These are phyloP conservation scores for Carassius auratus DNA, from an alignment of 2,113 vertebrate genomes.

Conservation along the genomic window DNA sequence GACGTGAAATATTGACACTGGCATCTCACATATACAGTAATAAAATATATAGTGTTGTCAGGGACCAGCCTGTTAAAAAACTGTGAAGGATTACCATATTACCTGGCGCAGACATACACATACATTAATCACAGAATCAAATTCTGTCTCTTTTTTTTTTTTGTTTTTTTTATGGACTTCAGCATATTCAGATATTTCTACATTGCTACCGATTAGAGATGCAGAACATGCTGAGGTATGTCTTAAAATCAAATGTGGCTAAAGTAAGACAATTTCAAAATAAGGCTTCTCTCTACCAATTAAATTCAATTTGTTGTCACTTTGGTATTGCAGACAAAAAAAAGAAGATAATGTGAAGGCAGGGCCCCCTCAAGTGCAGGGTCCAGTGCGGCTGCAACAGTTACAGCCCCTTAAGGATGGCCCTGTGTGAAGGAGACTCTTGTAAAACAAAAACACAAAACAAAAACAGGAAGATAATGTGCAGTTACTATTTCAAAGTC, in stretches of 20 bases:
- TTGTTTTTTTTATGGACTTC: neutral
- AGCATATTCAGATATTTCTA: neutral
- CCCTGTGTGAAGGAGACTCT: neutral
- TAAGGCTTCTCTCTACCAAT: neutral
- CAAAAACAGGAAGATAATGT: neutral
- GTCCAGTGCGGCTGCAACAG: neutral
- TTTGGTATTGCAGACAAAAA: constrained; percentile 19
- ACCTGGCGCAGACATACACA: neutral
- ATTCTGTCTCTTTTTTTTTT: neutral
- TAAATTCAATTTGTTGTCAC: neutral
- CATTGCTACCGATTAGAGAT: neutral
- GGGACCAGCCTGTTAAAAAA: constrained; percentile 42
- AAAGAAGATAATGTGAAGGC: neutral
- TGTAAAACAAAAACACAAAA: neutral
- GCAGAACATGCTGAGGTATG: neutral
- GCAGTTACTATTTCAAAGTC: constrained; percentile 30
- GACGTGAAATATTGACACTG: neutral
- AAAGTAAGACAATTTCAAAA: neutral
- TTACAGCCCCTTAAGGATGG: too few species aligned
- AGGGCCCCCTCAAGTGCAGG: too few species aligned
- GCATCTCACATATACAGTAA: constrained; percentile 19
- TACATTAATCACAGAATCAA: neutral
- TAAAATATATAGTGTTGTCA: constrained; percentile 22
- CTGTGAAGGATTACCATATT: neutral
- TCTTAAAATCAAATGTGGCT: neutral